Conservation (phyloP, 2,888 invertebrate genomes). For the Bellardia pandia region DNA sequence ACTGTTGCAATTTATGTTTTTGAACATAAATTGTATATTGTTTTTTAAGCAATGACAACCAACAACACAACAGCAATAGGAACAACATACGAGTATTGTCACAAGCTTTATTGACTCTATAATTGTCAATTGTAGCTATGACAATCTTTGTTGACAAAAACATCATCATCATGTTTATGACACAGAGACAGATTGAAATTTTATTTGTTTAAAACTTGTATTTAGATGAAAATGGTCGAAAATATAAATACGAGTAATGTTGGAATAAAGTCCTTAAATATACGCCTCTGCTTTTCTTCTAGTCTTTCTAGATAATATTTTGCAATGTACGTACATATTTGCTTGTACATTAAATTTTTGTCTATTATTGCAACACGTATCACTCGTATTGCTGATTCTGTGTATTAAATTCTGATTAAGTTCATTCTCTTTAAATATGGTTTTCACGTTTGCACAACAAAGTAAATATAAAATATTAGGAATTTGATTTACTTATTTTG, state of each 20-base stretch:
- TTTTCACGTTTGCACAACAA: background rate
- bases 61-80: too few species aligned
- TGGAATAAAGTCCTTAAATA: background rate
- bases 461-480: background rate
- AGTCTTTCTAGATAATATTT: conserved; percentile 8
- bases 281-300: conserved; percentile 14
- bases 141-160: background rate
- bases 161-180: background rate
- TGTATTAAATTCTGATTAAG: conserved; percentile 30
- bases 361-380: conserved; percentile 34
- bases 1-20: conserved; percentile 50
- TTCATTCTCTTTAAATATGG: background rate
- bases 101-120: conserved; percentile 36
- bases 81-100: conserved; percentile 2
- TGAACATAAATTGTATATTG: conserved; percentile 24
- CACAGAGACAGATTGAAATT: background rate
- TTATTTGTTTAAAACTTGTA: background rate
- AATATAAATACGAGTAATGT: background rate
- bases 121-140: conserved; percentile 51
- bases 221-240: too few species aligned
- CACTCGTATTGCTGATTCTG: conserved; percentile 42
- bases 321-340: conserved; percentile 4
- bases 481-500: conserved; percentile 1
- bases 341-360: conserved; percentile 26
- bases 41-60: conserved; percentile 23